A percentile compares a stretch with the other conserved stretches of the same genome.
phyloP scores from a whole-genome alignment of 2,888 invertebrate genomes.

The Fragum sueziense region DNA sequence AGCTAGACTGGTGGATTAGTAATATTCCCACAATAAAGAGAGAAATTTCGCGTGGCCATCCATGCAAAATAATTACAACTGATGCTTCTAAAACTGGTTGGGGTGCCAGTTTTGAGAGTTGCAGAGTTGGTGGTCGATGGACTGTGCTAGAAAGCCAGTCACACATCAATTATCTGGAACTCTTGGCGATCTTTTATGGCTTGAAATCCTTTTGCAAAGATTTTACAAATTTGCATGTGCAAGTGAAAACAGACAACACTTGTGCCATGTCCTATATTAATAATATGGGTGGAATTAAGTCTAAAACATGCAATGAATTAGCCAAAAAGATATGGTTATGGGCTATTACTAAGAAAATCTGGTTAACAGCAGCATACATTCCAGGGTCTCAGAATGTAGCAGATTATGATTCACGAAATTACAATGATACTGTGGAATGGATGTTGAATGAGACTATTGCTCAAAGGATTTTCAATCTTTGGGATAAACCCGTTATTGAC shows the following conservation, averaged over 20 bases:
- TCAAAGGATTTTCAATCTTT: neutral
- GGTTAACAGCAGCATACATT: slow-evolving; percentile 34
- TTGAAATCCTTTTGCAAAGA: slow-evolving; percentile 19
- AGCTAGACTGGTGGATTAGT: slow-evolving; percentile 24
- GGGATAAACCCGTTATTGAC: slow-evolving; percentile 36
- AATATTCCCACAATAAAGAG: neutral
- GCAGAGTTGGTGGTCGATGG: neutral
- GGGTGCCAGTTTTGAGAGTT: slow-evolving; percentile 11
- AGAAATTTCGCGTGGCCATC: neutral
- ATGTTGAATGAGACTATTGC: slow-evolving; percentile 18
- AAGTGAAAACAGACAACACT: slow-evolving; percentile 27
- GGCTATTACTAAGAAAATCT: slow-evolving; percentile 19
- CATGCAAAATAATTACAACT: slow-evolving; percentile 2
- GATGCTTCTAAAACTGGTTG: slow-evolving; percentile 26
- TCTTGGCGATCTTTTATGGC: slow-evolving; percentile 17
- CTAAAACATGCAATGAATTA: slow-evolving; percentile 25
- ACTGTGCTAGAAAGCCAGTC: neutral
- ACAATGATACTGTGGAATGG: slow-evolving; percentile 37
- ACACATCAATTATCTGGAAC: slow-evolving; percentile 36
- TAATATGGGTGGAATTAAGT: slow-evolving; percentile 38
- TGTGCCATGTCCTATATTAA: slow-evolving; percentile 25
- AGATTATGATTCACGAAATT: slow-evolving; percentile 26
- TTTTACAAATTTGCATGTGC: slow-evolving; percentile 9
- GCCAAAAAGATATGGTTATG: slow-evolving; percentile 23
- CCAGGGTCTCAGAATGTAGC: slow-evolving; percentile 22